Percentiles rank a stretch among this genome's conserved stretches.
phyloP scores from a whole-genome alignment of 1,140 invertebrate species.

The Apis dorsata region DNA sequence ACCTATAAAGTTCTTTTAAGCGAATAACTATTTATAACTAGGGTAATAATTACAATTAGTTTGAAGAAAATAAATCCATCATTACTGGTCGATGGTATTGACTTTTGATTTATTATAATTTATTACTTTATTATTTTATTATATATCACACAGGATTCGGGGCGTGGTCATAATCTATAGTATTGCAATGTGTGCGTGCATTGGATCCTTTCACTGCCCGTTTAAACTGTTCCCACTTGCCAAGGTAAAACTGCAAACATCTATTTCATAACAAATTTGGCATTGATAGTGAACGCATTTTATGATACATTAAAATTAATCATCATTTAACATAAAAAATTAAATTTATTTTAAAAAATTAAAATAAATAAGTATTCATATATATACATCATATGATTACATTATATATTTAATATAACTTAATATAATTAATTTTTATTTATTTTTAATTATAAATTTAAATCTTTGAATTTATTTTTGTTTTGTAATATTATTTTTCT shows the following conservation, averaged over 20 bases:
- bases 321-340: neutral
- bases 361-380: neutral
- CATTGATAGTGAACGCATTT: neutral
- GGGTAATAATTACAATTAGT: too few relatives aligned
- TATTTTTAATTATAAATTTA: too few relatives aligned
- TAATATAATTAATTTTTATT: neutral
- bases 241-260: constrained; percentile 35
- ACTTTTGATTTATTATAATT: too few relatives aligned
- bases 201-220: constrained; percentile 40
- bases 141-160: constrained; percentile 21
- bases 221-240: constrained; percentile 11
- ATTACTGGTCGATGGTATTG: too few relatives aligned
- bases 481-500: too few relatives aligned
- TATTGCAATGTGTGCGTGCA: neutral
- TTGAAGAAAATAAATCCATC: too few relatives aligned
- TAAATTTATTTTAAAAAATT: neutral
- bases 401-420: neutral
- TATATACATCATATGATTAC: too few relatives aligned
- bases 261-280: neutral
- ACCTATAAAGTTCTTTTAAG: too few relatives aligned
- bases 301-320: neutral
- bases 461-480: too few relatives aligned
- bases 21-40: too few relatives aligned
- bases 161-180: constrained; percentile 56
- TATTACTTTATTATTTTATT: constrained; percentile 52